These are phyloP conservation scores for Rhynchopsitta pachyrhyncha DNA, from an alignment of 2,113 vertebrate species.

Conservation along the genomic window DNA sequence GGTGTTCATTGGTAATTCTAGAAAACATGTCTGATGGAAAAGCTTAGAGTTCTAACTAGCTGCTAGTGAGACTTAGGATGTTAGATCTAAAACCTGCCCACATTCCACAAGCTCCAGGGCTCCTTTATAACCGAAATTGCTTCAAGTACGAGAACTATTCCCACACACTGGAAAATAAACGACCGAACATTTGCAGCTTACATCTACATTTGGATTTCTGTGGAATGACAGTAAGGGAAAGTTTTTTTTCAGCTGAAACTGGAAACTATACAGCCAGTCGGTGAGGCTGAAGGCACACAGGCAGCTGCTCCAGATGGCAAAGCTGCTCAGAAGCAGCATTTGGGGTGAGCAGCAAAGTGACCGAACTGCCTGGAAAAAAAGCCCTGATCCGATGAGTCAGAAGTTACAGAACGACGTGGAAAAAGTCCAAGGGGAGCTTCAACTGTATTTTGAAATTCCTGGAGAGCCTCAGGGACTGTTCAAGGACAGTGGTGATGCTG, in stretches of 20 bases:
- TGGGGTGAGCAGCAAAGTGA: not conserved
- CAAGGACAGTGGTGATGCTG: accelerated
- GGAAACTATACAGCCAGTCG: accelerated
- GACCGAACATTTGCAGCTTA: not conserved
- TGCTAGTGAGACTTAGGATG: not conserved
- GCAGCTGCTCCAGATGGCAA: not conserved
- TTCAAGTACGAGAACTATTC: not conserved
- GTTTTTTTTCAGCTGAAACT: not conserved
- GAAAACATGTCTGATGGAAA: not conserved
- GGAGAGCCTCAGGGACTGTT: not conserved
- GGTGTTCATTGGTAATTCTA: not conserved
- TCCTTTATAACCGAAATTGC: not conserved
- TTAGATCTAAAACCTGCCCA: not conserved
- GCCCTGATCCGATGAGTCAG: not conserved
- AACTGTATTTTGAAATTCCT: not conserved
- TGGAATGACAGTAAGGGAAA: not conserved
- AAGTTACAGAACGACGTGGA: not conserved
- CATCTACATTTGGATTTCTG: not conserved
- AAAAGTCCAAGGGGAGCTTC: not conserved
- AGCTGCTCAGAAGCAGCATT: not conserved
- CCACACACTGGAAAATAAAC: not conserved
- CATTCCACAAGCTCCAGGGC: conserved; percentile 1
- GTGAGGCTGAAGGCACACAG: not conserved
- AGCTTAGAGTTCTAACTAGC: not conserved
- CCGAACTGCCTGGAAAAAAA: not conserved